These are phyloP conservation scores for Arenaria interpres DNA, from an alignment of 2,113 vertebrate genomes.

Conservation along the genomic window DNA sequence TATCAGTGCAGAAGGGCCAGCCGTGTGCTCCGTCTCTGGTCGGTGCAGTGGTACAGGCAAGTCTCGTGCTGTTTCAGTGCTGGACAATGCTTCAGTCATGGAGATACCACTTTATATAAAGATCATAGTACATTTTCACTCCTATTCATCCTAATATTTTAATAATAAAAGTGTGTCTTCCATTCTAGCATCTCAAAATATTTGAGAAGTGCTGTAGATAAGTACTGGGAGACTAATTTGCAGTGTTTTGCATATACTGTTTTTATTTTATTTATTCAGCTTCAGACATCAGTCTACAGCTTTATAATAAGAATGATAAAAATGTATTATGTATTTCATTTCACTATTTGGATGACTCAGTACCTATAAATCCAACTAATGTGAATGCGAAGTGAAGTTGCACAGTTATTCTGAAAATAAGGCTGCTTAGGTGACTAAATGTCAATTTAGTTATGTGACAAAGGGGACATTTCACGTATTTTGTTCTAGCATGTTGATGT, in stretches of 20 bases:
- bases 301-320: neutral
- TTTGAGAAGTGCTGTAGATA: neutral
- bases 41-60: neutral
- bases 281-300: neutral
- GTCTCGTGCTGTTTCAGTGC: neutral
- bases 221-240: neutral
- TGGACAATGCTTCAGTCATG: neutral
- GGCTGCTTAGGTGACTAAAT: neutral
- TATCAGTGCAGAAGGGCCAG: neutral
- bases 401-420: neutral
- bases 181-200: neutral
- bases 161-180: neutral
- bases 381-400: neutral
- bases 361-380: neutral
- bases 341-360: neutral
- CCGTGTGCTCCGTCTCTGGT: rapidly evolving
- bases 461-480: neutral
- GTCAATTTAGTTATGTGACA: neutral
- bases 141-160: neutral
- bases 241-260: neutral
- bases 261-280: neutral
- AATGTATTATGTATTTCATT: neutral
- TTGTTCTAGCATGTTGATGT: neutral
- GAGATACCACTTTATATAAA: neutral
- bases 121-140: neutral